Evolutionary conservation across 1,140 invertebrate genomes (phyloP).

Genomic region (Oncopodura yosiiana): DNA sequence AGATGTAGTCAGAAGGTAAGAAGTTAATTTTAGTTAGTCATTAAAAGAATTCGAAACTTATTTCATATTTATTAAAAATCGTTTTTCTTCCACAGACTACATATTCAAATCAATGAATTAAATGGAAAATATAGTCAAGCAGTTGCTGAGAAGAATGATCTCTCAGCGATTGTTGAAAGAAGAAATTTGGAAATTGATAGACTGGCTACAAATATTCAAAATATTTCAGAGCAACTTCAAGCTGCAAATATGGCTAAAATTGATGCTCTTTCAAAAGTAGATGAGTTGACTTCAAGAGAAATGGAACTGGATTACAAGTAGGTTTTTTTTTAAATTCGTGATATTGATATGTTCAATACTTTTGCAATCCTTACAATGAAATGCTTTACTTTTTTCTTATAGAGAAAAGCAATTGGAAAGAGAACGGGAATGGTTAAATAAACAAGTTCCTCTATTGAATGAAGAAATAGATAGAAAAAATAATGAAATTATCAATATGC

Average conservation of each 20-base stretch:
- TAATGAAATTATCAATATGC: constrained; percentile 60
- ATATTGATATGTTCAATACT: constrained; percentile 9
- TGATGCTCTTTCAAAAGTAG: constrained; percentile 63
- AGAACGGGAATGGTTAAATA: constrained; percentile 59
- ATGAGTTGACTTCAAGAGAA: constrained; percentile 69
- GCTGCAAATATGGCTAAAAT: constrained; percentile 57
- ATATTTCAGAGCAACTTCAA: constrained; percentile 55
- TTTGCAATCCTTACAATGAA: neutral
- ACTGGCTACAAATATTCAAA: constrained; percentile 52
- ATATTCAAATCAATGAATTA: constrained; percentile 2
- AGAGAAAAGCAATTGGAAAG: constrained; percentile 69
- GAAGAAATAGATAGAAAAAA: constrained; percentile 63
- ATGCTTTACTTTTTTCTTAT: constrained; percentile 11
- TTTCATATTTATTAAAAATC: no score
- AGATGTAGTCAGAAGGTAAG: no score
- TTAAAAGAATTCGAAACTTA: no score
- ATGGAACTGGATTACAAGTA: constrained; percentile 61
- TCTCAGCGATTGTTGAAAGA: constrained; percentile 56
- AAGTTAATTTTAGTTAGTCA: no score
- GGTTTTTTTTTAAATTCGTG: constrained; percentile 10
- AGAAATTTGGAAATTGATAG: constrained; percentile 58
- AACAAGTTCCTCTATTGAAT: constrained; percentile 63
- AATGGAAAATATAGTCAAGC: constrained; percentile 2
- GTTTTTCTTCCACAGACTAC: no score
- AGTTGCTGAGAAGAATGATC: constrained; percentile 52